Evolutionary conservation across 2,888 invertebrate genomes (phyloP).

Genomic region (Meliscaeva auricollis): DNA sequence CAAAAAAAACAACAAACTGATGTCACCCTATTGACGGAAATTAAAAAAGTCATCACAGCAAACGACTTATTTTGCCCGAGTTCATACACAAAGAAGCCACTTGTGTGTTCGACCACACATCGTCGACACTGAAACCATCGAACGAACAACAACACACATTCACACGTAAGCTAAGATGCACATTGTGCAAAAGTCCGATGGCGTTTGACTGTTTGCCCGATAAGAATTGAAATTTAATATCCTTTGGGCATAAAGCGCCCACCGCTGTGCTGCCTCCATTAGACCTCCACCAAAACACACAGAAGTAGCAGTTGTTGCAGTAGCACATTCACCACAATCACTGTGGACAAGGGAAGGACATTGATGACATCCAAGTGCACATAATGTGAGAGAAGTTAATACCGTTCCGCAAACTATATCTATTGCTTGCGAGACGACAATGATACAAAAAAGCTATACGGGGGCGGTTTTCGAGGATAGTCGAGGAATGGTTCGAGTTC

Average conservation of each 20-base stretch:
- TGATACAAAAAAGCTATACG: constrained; percentile 33
- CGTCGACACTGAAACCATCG: not conserved
- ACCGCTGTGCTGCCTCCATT: constrained; percentile 27
- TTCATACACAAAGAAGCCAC: constrained; percentile 49
- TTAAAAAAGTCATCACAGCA: constrained; percentile 67
- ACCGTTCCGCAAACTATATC: constrained; percentile 24
- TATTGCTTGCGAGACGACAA: constrained; percentile 15
- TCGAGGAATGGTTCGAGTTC: constrained; percentile 1
- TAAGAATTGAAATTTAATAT: constrained; percentile 71
- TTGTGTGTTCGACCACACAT: constrained; percentile 36
- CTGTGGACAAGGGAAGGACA: constrained; percentile 59
- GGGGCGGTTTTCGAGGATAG: constrained; percentile 3
- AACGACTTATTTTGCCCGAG: constrained; percentile 60
- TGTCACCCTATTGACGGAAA: constrained; percentile 44
- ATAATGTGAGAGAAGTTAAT: constrained; percentile 68
- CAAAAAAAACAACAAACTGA: not conserved
- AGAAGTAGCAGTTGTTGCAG: not conserved
- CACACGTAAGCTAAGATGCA: constrained; percentile 23
- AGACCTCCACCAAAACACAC: constrained; percentile 30
- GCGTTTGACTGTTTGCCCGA: constrained; percentile 66
- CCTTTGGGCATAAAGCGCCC: constrained; percentile 46
- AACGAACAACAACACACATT: constrained; percentile 8
- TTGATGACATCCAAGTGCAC: constrained; percentile 70
- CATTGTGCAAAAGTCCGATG: constrained; percentile 36
- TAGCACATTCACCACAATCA: constrained; percentile 47